These are phyloP conservation scores for Vollenhovia emeryi DNA, from an alignment of 1,140 invertebrate species.

Conservation along the genomic window DNA sequence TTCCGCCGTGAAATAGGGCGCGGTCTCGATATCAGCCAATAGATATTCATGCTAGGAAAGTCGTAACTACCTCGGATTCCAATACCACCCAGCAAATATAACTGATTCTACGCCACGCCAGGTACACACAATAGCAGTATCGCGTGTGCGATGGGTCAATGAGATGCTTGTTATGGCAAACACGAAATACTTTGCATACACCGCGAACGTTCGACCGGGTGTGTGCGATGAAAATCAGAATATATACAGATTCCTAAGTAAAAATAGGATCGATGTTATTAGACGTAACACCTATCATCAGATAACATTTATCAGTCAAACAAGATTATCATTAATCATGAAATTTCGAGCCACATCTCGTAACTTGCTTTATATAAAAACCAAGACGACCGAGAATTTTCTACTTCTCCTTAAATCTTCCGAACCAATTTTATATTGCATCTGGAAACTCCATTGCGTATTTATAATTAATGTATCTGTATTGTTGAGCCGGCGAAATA, in stretches of 20 bases:
- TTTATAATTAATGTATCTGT: neutral
- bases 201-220: constrained; percentile 82
- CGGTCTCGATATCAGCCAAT: constrained; percentile 39
- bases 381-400: neutral
- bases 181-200: constrained; percentile 84
- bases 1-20: constrained; percentile 26
- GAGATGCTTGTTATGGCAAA: constrained; percentile 84
- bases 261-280: constrained; percentile 47
- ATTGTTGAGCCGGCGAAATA: neutral
- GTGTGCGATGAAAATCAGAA: constrained; percentile 64
- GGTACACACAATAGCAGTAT: constrained; percentile 74
- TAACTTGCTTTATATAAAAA: neutral
- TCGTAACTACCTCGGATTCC: constrained; percentile 73
- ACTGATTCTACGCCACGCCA: constrained; percentile 78
- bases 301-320: neutral
- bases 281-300: constrained; percentile 22
- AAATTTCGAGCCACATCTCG: neutral
- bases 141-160: constrained; percentile 82
- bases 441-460: neutral
- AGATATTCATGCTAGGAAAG: constrained; percentile 58
- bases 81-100: constrained; percentile 80
- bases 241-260: constrained; percentile 57
- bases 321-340: neutral
- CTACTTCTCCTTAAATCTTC: neutral
- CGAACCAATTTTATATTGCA: neutral